These are phyloP conservation scores for Mycetomoellerius zeteki DNA, from an alignment of 1,140 invertebrate species.

Conservation along the genomic window DNA sequence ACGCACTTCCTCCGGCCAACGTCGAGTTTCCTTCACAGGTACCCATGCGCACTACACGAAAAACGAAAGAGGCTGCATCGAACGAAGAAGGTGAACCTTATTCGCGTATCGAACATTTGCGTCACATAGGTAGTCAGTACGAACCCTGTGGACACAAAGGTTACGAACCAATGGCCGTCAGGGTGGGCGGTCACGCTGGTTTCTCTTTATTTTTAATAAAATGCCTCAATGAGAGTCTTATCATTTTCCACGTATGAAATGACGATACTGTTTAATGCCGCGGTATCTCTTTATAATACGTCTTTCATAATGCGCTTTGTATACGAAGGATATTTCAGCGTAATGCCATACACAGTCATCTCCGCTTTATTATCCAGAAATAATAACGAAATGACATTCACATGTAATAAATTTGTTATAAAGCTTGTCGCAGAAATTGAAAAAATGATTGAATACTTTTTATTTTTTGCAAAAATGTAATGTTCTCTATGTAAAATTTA, in stretches of 20 bases:
- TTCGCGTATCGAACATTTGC: slow-evolving; percentile 78
- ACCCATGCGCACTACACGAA: slow-evolving; percentile 82
- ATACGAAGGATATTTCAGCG: neutral
- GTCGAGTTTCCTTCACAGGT: slow-evolving; percentile 77
- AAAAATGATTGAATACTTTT: neutral
- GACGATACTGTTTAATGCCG: slow-evolving; percentile 8
- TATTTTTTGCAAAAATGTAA: neutral
- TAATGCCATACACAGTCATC: neutral
- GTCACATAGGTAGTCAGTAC: slow-evolving; percentile 65
- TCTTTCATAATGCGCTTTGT: neutral
- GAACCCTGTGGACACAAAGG: slow-evolving; percentile 67
- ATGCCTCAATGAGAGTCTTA: neutral
- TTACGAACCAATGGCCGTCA: slow-evolving; percentile 76
- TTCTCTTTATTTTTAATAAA: slow-evolving; percentile 52
- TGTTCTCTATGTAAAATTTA: neutral
- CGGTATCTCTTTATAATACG: neutral
- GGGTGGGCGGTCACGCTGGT: slow-evolving; percentile 71
- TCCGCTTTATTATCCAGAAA: neutral
- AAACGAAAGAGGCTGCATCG: slow-evolving; percentile 76
- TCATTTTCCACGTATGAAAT: slow-evolving; percentile 26
- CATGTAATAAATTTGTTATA: neutral
- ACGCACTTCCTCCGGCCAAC: slow-evolving; percentile 71
- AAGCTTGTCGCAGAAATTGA: neutral
- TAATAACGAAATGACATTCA: neutral
- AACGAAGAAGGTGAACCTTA: slow-evolving; percentile 76